These are phyloP conservation scores for Leptoteleia sp. DNA, from an alignment of 1,140 invertebrate species.

Conservation along the genomic window DNA sequence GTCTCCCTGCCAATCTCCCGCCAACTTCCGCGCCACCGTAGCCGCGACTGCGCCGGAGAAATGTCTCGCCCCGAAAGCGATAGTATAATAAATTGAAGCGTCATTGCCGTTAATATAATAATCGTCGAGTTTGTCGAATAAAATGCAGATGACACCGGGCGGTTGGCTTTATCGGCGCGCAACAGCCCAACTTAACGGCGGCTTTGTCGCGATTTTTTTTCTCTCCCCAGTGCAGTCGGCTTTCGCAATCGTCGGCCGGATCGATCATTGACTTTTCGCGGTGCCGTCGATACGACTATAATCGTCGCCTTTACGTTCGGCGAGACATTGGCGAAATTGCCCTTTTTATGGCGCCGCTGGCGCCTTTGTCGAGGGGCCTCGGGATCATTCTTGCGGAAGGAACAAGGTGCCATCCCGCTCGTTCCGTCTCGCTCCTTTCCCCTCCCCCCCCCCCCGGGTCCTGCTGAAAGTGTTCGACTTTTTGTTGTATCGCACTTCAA, in stretches of 20 bases:
- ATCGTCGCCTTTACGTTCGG: slow-evolving; percentile 27
- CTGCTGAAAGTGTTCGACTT: too few species aligned
- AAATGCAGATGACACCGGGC: too few species aligned
- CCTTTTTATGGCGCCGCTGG: slow-evolving; percentile 43
- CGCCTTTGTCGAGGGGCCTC: slow-evolving; percentile 39
- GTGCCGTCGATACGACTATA: slow-evolving; percentile 39
- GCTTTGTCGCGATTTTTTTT: slow-evolving; percentile 46
- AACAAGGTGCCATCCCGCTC: slow-evolving; percentile 34
- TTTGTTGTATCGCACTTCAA: too few species aligned
- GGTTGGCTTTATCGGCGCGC: slow-evolving; percentile 36
- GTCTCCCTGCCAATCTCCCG: too few species aligned
- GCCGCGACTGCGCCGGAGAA: too few species aligned
- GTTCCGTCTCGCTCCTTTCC: not conserved
- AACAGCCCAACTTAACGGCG: slow-evolving; percentile 41
- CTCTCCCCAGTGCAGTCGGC: not conserved
- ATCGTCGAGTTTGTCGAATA: too few species aligned
- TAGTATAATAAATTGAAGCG: too few species aligned
- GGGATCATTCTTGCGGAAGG: slow-evolving; percentile 51
- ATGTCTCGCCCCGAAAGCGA: too few species aligned
- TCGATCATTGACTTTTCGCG: slow-evolving; percentile 49
- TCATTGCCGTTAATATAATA: too few species aligned
- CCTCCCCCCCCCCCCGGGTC: too few species aligned
- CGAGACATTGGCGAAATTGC: slow-evolving; percentile 36
- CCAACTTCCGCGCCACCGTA: too few species aligned
- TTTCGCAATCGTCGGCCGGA: slow-evolving; percentile 12